Percentiles rank a stretch among this genome's conserved stretches.
These are phyloP conservation scores for Andrena trimmerana DNA, from an alignment of 2,888 invertebrate genomes.

Conservation along the genomic window DNA sequence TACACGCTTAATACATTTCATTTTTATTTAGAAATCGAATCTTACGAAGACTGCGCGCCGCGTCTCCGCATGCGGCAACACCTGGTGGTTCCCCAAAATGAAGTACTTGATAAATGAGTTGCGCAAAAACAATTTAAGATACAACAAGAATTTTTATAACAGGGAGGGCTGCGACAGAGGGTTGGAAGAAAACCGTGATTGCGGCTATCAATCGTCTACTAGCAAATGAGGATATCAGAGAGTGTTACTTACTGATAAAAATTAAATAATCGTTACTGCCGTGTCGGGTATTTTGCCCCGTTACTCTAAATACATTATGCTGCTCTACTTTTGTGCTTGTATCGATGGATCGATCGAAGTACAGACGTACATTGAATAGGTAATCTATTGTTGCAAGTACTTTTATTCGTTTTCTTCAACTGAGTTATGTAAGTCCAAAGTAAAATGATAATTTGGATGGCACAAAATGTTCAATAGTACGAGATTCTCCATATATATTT, in stretches of 20 bases:
- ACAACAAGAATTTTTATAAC: slow-evolving; percentile 59
- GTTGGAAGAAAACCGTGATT: slow-evolving; percentile 76
- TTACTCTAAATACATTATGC: not conserved
- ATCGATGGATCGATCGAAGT: not conserved
- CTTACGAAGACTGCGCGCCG: slow-evolving; percentile 63
- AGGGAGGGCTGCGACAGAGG: slow-evolving; percentile 62
- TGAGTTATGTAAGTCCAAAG: slow-evolving; percentile 40
- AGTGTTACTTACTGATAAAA: slow-evolving; percentile 14
- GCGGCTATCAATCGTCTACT: slow-evolving; percentile 79
- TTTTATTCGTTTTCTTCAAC: slow-evolving; percentile 6
- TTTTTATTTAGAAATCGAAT: slow-evolving; percentile 67
- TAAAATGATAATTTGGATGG: slow-evolving; percentile 74
- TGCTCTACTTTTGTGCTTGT: slow-evolving; percentile 5
- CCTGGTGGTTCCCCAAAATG: slow-evolving; percentile 75
- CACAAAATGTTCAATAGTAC: slow-evolving; percentile 74
- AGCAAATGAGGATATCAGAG: slow-evolving; percentile 50
- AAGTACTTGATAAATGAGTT: slow-evolving; percentile 74
- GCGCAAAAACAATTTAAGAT: slow-evolving; percentile 63
- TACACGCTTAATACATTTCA: not conserved
- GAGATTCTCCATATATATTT: slow-evolving; percentile 77
- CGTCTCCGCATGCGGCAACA: slow-evolving; percentile 68
- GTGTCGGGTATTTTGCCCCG: not conserved
- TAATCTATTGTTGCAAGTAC: not conserved
- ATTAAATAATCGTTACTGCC: slow-evolving; percentile 23
- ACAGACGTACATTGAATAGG: not conserved